Evolutionary conservation across 2,888 invertebrate species (phyloP), one percentile per base, ranked within the genome.

Genomic region (Cheiracanthium punctorium): DNA sequence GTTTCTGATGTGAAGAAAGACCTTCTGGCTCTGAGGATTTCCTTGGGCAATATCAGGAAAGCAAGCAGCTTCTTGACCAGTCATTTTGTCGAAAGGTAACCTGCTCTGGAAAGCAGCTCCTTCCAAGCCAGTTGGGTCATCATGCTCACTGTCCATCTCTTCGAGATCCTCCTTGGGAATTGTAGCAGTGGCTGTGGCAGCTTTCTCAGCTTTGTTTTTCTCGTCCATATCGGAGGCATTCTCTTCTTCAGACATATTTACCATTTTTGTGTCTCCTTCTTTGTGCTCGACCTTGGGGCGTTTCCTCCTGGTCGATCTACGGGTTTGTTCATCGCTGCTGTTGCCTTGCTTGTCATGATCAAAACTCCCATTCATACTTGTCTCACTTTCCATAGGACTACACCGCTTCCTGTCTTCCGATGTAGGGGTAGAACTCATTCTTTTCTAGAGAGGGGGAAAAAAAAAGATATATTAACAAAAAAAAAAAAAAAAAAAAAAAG

Each of bases 31-130:
- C 90, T 95, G 94, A 52, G 96, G 94, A 0, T 96, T 95, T 17
- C 96, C 95, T 88, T 95, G 95, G 76, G 96, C 95, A 29, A 98
- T 94, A 91, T 98, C 98, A 1, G 97, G 96, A 92, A 99, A 98
- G 91, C 96, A 96, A 73, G 96, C 96, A 0, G 96, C 96, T 93
- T 99, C 98, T 43, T 96, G 94, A 0, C 97, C 96, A 8, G 97
- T 97, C 94, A 98, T 94, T 92, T 98, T 97, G 91, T 97, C 98
- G 92, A 96, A 96, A 0, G 98, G 98, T 91, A 99, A 93, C 58
- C 98, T 94, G 89, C 97, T 97, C 92, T 98, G 89, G 69, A 89
- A 89, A 20, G 89, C 89, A 74, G 88, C 89, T 7, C 89, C 88
- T 87, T 89, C 92, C 5, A 90, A 82, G 20, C 93, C 93, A 88